Conservation (phyloP, 37 sponge, comb jelly and placozoan species). For the Tethya wilhelma region DNA sequence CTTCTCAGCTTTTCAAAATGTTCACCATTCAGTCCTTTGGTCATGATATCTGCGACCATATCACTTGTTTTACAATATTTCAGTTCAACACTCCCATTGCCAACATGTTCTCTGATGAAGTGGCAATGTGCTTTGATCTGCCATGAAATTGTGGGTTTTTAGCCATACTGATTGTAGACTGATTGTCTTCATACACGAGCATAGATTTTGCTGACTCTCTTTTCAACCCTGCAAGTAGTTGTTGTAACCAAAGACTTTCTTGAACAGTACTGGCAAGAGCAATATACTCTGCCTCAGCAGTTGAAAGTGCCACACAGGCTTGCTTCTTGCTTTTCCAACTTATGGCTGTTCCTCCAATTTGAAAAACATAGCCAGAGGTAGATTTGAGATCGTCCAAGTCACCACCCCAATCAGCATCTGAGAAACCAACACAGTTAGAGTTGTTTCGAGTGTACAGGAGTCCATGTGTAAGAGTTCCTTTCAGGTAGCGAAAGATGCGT, state of each 20-base stretch:
- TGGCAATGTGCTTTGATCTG: slow-evolving; percentile 55
- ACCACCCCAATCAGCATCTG: slow-evolving; percentile 67
- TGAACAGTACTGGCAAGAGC: slow-evolving; percentile 40
- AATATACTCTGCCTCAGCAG: slow-evolving; percentile 48
- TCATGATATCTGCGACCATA: slow-evolving; percentile 64
- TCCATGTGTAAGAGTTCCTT: slow-evolving; percentile 24
- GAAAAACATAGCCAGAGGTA: slow-evolving; percentile 52
- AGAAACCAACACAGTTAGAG: slow-evolving; percentile 30
- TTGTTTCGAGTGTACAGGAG: slow-evolving; percentile 23
- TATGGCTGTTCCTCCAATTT: slow-evolving; percentile 35
- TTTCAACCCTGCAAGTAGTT: slow-evolving; percentile 22
- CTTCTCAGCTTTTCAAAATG: slow-evolving; percentile 26
- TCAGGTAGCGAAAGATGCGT: slow-evolving; percentile 57
- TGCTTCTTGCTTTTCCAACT: slow-evolving; percentile 47
- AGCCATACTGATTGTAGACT: slow-evolving; percentile 33
- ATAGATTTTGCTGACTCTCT: background rate
- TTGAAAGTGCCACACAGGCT: slow-evolving; percentile 37
- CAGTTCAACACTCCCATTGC: slow-evolving; percentile 22
- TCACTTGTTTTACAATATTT: slow-evolving; percentile 53
- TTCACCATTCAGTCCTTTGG: slow-evolving; percentile 40
- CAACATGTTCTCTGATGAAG: slow-evolving; percentile 45
- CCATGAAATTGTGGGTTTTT: slow-evolving; percentile 60
- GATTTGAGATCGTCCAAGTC: slow-evolving; percentile 27
- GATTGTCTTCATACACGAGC: slow-evolving; percentile 43
- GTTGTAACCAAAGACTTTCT: slow-evolving; percentile 32